Conservation (phyloP, 2,888 invertebrate species). For the Tortricodes alternella region DNA sequence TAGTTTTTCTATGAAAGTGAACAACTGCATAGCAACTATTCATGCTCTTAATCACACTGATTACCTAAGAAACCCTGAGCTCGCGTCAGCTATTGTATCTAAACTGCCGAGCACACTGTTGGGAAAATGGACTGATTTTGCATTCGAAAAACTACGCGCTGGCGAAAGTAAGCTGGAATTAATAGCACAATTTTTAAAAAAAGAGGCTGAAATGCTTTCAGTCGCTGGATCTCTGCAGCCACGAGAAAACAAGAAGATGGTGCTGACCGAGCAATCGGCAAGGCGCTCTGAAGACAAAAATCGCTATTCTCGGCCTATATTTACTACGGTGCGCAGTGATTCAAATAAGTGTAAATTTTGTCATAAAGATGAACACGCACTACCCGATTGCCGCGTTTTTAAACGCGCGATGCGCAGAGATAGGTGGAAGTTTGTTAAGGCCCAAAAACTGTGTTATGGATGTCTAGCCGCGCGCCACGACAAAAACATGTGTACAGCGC, state of each 20-base stretch:
- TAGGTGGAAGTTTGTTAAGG: background rate
- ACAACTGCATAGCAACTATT: slow-evolving; percentile 24
- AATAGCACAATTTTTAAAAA: slow-evolving; percentile 32
- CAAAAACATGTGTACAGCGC: background rate
- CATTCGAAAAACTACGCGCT: slow-evolving; percentile 14
- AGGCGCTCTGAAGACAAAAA: background rate
- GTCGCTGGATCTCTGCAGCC: slow-evolving; percentile 5
- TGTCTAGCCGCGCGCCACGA: background rate
- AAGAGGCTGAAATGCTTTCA: slow-evolving; percentile 26
- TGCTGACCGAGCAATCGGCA: background rate
- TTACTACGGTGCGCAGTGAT: background rate
- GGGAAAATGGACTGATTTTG: slow-evolving; percentile 33
- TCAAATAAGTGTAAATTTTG: slow-evolving; percentile 15
- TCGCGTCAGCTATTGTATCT: slow-evolving; percentile 11
- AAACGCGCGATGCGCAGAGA: background rate
- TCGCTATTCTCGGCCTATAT: slow-evolving; percentile 7
- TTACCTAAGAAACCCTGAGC: slow-evolving; percentile 18
- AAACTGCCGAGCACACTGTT: slow-evolving; percentile 29
- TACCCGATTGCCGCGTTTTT: slow-evolving; percentile 26
- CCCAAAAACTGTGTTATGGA: background rate
- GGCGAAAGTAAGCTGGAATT: slow-evolving; percentile 27
- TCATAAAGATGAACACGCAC: slow-evolving; percentile 4
- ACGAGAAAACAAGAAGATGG: background rate
- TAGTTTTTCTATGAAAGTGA: slow-evolving; percentile 19
- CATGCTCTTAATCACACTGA: slow-evolving; percentile 20